phyloP scores from a whole-genome alignment of 2,888 invertebrate genomes.

The Epistrophe grossulariae region DNA sequence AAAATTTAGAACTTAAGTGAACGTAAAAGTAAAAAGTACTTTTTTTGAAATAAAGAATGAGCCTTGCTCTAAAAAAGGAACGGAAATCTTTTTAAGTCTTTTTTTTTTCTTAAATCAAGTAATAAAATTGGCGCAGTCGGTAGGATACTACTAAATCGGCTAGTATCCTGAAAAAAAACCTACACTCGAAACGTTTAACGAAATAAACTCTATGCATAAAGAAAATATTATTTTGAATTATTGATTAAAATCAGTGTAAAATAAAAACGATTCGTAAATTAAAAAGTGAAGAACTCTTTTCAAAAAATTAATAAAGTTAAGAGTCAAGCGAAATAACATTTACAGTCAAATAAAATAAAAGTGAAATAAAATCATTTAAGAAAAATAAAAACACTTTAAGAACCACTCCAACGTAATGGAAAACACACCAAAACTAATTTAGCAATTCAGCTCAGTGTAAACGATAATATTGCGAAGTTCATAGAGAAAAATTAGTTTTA shows the following conservation, averaged over 20 bases:
- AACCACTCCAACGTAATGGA: background rate
- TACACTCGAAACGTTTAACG: background rate
- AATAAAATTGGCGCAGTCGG: too few species aligned
- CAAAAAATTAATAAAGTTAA: background rate
- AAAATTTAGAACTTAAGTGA: too few species aligned
- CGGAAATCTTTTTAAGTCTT: too few species aligned
- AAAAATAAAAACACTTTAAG: background rate
- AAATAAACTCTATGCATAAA: background rate
- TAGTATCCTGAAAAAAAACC: too few species aligned
- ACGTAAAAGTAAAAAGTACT: too few species aligned
- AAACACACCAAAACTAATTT: background rate
- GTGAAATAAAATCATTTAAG: background rate
- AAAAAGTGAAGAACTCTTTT: background rate
- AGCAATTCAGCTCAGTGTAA: background rate
- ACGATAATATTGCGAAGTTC: background rate
- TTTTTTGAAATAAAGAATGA: background rate
- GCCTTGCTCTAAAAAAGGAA: too few species aligned
- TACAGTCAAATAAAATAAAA: background rate
- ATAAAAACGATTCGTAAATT: background rate
- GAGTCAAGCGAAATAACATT: background rate
- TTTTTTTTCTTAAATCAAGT: too few species aligned
- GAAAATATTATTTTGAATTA: constrained; percentile 1
- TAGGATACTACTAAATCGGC: too few species aligned
- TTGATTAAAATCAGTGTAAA: background rate
- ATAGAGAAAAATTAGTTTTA: background rate